Evolutionary conservation across 2,113 vertebrate genomes (phyloP), one percentile per base, ranked within the genome.

Genomic region (Ophthalmolycus amberensis): DNA sequence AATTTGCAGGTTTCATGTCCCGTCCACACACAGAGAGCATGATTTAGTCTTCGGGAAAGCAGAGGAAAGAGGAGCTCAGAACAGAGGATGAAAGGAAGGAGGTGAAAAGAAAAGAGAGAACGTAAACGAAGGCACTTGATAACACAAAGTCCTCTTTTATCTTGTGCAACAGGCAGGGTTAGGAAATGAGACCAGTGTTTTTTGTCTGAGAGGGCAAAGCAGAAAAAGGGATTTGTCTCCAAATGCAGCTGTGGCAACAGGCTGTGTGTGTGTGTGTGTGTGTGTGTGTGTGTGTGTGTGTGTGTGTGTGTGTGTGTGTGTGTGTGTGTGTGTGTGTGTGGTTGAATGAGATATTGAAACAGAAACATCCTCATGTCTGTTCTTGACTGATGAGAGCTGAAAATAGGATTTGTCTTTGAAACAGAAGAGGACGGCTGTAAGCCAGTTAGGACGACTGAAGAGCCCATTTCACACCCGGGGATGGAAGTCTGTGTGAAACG

Each of bases 401-500:
- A 91, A 90, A 92, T 85, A 83, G 90, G 90, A 91, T 90, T 90
- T 91, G 85, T 91, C 88, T 90, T 76, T 83, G 91, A 87, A 83
- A 89, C 89, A 90, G 83, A 90, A 12, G 84, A 82, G 88, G 76
- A 65, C 71, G 67, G 9, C 80, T 79, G 82, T 86, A 89, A 90
- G 89, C 89, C 76, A 29, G 85, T 90, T 89, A 90, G 77, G 75
- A 83, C 81, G 54, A 78, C 64, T 67, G 85, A 73, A 85, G 83
- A 84, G 78, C 77, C 79, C 71, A 83, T 87, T 91, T 91, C 91
- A 90, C 84, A 90, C 82, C 8, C 25, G 81, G 48, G 74, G 66
- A 82, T 68, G 81, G 73, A 72, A 65, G 83, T 74, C 29, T 0
- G 54, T 68, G 87, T 67, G 81, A 79, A 52, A 64, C 79, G 44